Percentiles rank a stretch among this genome's conserved stretches.
Conservation (phyloP, 2,888 invertebrate genomes). For the Ormyrus pomaceus region DNA sequence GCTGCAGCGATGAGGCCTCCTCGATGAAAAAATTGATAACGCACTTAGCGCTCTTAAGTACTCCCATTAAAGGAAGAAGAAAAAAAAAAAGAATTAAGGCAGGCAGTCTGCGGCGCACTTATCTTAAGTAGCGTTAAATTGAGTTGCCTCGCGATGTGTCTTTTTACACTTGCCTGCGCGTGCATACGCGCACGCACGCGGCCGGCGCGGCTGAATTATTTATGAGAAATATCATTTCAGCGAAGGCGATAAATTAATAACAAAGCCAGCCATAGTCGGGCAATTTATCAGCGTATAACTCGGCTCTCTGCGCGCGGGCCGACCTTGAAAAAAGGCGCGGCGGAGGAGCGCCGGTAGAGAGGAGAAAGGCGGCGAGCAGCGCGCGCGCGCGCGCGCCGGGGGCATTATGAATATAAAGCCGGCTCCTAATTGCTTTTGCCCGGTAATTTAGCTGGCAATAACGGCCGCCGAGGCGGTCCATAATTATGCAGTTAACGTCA, state of each 20-base stretch:
- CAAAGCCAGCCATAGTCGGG: constrained; percentile 29
- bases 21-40: constrained; percentile 7
- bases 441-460: constrained; percentile 71
- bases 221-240: constrained; percentile 47
- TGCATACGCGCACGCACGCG: background rate
- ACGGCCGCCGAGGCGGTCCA: constrained; percentile 69
- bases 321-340: constrained; percentile 53
- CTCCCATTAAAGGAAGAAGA: background rate
- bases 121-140: constrained; percentile 29
- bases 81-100: constrained; percentile 3
- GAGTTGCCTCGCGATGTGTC: background rate
- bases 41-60: constrained; percentile 1
- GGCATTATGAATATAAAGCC: constrained; percentile 69
- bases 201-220: constrained; percentile 29
- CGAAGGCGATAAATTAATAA: constrained; percentile 45
- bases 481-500: constrained; percentile 73
- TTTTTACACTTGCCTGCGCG: background rate
- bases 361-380: constrained; percentile 9
- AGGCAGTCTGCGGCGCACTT: constrained; percentile 5
- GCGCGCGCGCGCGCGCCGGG: constrained; percentile 42
- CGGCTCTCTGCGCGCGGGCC: background rate
- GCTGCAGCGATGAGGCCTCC: background rate
- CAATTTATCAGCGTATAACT: constrained; percentile 49
- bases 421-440: constrained; percentile 69
- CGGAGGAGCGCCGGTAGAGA: background rate